Evolutionary conservation across 2,113 vertebrate species (phyloP).

Genomic region (Trichechus manatus): DNA sequence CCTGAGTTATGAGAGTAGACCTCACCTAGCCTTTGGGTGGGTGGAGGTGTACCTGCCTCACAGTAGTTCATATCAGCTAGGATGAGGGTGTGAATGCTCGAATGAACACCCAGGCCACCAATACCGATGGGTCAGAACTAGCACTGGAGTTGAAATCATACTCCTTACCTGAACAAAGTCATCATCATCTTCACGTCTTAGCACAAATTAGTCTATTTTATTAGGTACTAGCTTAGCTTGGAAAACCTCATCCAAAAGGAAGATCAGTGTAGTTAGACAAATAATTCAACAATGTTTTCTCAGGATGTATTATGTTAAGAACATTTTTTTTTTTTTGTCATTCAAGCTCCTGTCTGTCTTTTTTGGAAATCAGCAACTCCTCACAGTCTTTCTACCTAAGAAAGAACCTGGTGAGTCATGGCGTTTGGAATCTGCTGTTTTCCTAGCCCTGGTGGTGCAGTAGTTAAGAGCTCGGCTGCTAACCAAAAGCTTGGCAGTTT

Average conservation of each 20-base stretch:
- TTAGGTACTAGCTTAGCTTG: background rate
- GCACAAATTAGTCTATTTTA: background rate
- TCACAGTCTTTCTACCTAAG: background rate
- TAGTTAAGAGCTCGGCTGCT: too few species aligned
- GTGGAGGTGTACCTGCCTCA: background rate
- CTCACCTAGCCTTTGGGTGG: background rate
- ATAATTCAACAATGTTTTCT: background rate
- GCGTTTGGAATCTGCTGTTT: background rate
- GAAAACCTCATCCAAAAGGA: constrained; percentile 13
- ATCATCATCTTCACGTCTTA: background rate
- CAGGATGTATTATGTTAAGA: constrained; percentile 12
- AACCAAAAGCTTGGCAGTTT: too few species aligned
- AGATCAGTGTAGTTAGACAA: background rate
- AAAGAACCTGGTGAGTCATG: background rate
- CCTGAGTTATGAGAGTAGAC: background rate
- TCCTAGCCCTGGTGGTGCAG: background rate
- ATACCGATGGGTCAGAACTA: background rate
- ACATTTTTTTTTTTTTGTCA: background rate
- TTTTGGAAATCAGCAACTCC: background rate
- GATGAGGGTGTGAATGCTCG: background rate
- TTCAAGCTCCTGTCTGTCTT: constrained; percentile 5
- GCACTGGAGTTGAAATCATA: background rate
- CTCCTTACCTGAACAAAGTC: background rate
- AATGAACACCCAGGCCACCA: background rate
- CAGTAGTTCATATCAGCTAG: background rate